Base-by-base conservation (phyloP, 2,113 vertebrate species). In the Cyanoramphus novaezelandiae region DNA sequence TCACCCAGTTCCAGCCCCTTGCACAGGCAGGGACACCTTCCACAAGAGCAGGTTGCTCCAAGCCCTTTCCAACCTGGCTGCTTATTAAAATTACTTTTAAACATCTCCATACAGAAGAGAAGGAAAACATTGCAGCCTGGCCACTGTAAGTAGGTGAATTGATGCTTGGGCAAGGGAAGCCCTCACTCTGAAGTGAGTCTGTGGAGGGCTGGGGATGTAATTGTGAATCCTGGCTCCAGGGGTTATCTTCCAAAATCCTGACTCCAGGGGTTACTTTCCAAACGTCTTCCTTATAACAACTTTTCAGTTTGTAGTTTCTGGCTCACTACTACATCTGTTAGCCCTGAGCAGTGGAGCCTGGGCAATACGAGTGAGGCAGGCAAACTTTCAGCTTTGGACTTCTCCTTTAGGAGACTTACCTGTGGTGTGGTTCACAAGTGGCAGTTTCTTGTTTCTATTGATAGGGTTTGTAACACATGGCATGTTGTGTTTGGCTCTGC, bases 11-110 rank as follows among this genome's bases (percentile, higher is more conserved):
- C 57, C 33, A 35, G 6, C 6, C 57, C 33, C 33, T n/a, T 59
- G 33, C 33, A 35, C 33, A 10, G 14, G 33, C 57, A 59, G 2
- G 33, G 9, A 14, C 21, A 24, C 57, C 57, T 35, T 59, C 33
- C 33, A 35, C 33, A 35, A 9, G 21, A 59, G 33, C 33, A 59
- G 57, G 57, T 5, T 59, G 57, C 57, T 59, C 21, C 57, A 59
- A 59, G 57, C 33, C 33, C 33, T 23, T 9, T 35, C 57, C 57
- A 35, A 1, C 33, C 57, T 59, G 76, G 82, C 80, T 76, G 76
- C 64, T 95, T 86, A 95, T 93, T 90, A 86, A 88, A 92, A 88
- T 94, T 46, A 59, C 55, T 93, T 94, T 69, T 67, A 85, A 82
- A 91, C 35, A 28, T 79, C 53, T 72, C 37, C 8, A 2, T 60